Base-by-base conservation (phyloP, 2,113 vertebrate species). In the Helogale parvula region DNA sequence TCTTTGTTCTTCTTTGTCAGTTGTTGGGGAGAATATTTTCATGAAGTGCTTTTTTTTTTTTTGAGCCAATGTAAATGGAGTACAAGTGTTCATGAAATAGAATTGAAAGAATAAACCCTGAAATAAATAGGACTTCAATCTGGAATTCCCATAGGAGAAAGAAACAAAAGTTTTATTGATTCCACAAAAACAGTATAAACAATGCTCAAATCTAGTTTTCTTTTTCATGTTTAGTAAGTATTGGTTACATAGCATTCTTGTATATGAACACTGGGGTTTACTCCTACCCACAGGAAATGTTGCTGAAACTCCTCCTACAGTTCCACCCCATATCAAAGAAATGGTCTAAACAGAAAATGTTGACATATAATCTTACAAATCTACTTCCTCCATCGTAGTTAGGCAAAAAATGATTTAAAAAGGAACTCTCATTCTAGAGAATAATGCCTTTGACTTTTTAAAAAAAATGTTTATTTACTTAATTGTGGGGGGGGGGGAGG, bases 81-180 rank as follows among this genome's bases (percentile, higher is more conserved):
- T 63, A 82, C 95, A 93, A 84, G 33, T 41, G 27, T 31, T 60
- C 33, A 88, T 21, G 35, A 85, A 72, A 77, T 31, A 72, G 17
- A 87, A 82, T 0, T 90, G 85, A 69, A 6, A 71, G 23, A 82
- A 90, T 76, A 79, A 85, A 57, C 45, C 27, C 16, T 86, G 35
- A 90, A 93, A 82, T 66, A 93, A 84, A 92, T 65, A 72, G 25
- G 47, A 69, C 47, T 68, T 90, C 66, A 96, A 88, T 71, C 35
- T 69, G 63, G 3, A 17, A 17, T 72, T 21, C 69, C n/a, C 33
- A 12, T 15, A 77, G n/a, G 31, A 91, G 52, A 88, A 79, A 54
- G 29, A 54, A 92, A 57, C 25, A 69, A 91, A 77, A 45, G 19
- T 85, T 81, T 81, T 82, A 88, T 10, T 60, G 65, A 97, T 84